Percentiles rank a stretch among this genome's conserved stretches.
phyloP scores from a whole-genome alignment of 1,140 invertebrate genomes.

The Lasaia peninsularis region DNA sequence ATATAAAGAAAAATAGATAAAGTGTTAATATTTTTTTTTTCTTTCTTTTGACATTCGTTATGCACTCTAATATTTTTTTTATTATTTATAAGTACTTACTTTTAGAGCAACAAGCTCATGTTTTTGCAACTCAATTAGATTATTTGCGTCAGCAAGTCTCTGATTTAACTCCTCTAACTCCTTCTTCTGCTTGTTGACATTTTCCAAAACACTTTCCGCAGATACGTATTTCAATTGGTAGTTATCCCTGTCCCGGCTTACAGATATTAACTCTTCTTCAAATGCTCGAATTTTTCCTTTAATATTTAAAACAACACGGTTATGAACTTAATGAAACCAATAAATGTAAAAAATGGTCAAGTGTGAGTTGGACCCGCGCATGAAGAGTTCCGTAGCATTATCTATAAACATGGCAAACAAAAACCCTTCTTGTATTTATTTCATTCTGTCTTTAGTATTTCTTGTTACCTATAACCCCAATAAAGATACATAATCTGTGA shows the following conservation, averaged over 20 bases:
- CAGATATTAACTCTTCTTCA: conserved; percentile 66
- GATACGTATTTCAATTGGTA: conserved; percentile 67
- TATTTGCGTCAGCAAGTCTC: conserved; percentile 56
- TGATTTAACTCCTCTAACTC: conserved; percentile 54
- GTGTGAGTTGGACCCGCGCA: no score
- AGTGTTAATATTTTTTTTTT: conserved; percentile 4
- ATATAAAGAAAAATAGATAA: no score
- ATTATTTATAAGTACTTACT: conserved; percentile 30
- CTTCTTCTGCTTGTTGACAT: conserved; percentile 57
- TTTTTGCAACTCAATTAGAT: conserved; percentile 57
- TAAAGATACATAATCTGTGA: no score
- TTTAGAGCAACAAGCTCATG: conserved; percentile 64
- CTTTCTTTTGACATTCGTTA: no score
- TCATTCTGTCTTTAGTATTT: no score
- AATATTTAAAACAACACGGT: conserved; percentile 12
- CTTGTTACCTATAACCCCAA: no score
- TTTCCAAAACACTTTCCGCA: conserved; percentile 53
- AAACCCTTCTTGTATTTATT: no score
- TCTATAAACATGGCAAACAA: no score
- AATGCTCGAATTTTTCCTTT: conserved; percentile 63
- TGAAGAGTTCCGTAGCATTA: no score
- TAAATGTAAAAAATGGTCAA: no score
- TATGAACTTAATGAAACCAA: no score
- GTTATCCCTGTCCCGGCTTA: conserved; percentile 60
- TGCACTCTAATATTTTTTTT: background rate